Base-by-base conservation (phyloP, 2,888 invertebrate species). In the Phalangium opilio region DNA sequence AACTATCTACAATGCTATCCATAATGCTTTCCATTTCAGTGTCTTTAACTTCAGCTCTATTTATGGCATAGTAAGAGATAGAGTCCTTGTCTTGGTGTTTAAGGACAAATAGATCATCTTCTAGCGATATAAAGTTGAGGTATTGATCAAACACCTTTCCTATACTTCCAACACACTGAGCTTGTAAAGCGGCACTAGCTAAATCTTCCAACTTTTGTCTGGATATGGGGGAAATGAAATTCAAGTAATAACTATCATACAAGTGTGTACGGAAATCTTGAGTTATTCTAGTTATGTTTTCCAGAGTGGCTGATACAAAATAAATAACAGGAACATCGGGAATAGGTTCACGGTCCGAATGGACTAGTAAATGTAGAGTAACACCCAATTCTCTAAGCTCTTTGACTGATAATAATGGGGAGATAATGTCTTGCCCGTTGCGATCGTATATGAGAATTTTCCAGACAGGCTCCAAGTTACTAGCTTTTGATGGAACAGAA, bases 311-410 rank as follows among this genome's bases (percentile, higher is more conserved):
- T 55, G 85, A 77, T 66, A 96, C 91, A 67, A 99, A 96, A 66
- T 99, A 99, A 35, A 99, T 81, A 1, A 93, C 95, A 42, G 98
- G 96, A 2, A 96, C 96, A 71, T 99, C 98, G 5, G 95, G 93
- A 61, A 99, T 90, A n/a, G 70, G 61, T 53, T 76, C 75, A 42
- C 75, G 61, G 47, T 71, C 70, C 8, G 69, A 64, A 54, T 70
- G 66, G 11, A 74, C 79, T 76, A 75, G 93, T 87, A 98, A 79
- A 74, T 98, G 95, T 51, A 99, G 75, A 34, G 98, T 99, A 38
- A 99, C 90, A 53, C 98, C 96, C 61, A 90, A 71, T 66, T 96
- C 95, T 59, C 96, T 70, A 3, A 98, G 73, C 63, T 98, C 95
- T 67, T 91, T 91, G 15, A 98, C 82, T 17, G 91, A 86, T 62